These are phyloP conservation scores for Dilophus febrilis DNA, from an alignment of 2,888 invertebrate species.

Conservation along the genomic window DNA sequence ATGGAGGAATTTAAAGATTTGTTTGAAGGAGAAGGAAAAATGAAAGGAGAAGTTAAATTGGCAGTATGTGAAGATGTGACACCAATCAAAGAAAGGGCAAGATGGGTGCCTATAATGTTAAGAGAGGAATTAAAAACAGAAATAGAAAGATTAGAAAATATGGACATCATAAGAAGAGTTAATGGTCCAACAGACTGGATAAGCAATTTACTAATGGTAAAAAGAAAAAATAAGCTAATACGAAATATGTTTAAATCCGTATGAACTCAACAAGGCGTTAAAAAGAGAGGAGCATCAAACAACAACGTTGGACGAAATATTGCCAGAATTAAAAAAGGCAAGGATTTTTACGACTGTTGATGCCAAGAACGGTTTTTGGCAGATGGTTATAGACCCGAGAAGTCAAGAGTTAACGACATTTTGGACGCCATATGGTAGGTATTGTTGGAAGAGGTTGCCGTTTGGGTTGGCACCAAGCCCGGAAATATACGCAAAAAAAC, in stretches of 20 bases:
- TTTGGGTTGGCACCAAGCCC: conserved; percentile 11
- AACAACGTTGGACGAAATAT: conserved; percentile 7
- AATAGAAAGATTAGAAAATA: not conserved
- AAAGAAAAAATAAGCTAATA: conserved; percentile 6
- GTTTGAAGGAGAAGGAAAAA: conserved; percentile 5
- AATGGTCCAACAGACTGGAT: conserved; percentile 5
- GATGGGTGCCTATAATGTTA: not conserved
- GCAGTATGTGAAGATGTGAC: conserved; percentile 3
- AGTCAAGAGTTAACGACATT: conserved; percentile 3
- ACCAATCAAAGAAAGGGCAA: not conserved
- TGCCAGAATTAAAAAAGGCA: conserved; percentile 6
- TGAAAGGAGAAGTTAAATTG: conserved; percentile 4
- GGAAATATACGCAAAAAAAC: conserved; percentile 10
- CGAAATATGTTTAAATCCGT: conserved; percentile 6
- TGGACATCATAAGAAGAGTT: conserved; percentile 3
- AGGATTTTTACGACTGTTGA: conserved; percentile 1
- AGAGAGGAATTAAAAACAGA: not conserved
- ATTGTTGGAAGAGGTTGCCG: conserved; percentile 3
- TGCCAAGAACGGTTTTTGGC: conserved; percentile 12
- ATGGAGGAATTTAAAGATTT: conserved; percentile 3
- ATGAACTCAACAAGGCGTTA: conserved; percentile 3
- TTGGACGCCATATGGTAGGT: conserved; percentile 5
- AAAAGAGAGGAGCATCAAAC: conserved; percentile 5
- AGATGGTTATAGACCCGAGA: conserved; percentile 1
- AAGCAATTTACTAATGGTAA: conserved; percentile 6